Base-by-base conservation (phyloP, 2,797 vertebrate genomes). In the Sandelia bainsii region DNA sequence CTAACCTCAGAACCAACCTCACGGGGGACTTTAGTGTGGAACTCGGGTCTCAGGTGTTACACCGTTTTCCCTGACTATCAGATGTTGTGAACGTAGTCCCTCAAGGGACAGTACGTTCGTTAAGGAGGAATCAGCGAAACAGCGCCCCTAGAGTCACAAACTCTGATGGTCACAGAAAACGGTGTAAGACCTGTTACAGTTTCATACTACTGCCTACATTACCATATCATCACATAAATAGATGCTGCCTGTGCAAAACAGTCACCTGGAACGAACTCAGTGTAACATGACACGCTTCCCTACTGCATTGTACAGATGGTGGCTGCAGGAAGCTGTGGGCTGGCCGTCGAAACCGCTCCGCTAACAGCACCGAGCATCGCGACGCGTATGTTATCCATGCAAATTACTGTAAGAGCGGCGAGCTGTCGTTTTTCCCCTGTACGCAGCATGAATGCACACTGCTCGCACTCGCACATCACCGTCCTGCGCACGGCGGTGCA, bases 241-340 rank as follows among this genome's bases (percentile, higher is more conserved):
- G 40, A 44, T 37, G 17, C 51, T 4, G 45, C 34, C 46, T 50
- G 0, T 29, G 40, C 2, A 50, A 23, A 61, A 64, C 22, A 49
- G 34, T 70, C 66, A 72, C 63, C 67, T 66, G 40, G 29, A 25
- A 8, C 0, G 4, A 51, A 5, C 19, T 48, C 1, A 3, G 16
- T 22, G 56, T 5, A 66, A 63, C 45, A 46, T 22, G 45, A 71
- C 17, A 51, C 49, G n/a, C 71, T 67, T 69, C 46, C 76, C 42
- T 61, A 14, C 80, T 83, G 74, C 58, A 58, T 4, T 52, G 52
- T 44, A 13, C 76, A 22, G 50, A 11, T 2, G 62, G 60, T 68
- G 59, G 57, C 69, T 70, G 54, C 69, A 44, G 71, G 62, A 72
- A 77, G 75, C 73, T 72, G 85, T 68, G 75, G 77, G 67, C 69